Base-by-base conservation (phyloP, 2,113 vertebrate genomes). In the Percopsis transmontana region DNA sequence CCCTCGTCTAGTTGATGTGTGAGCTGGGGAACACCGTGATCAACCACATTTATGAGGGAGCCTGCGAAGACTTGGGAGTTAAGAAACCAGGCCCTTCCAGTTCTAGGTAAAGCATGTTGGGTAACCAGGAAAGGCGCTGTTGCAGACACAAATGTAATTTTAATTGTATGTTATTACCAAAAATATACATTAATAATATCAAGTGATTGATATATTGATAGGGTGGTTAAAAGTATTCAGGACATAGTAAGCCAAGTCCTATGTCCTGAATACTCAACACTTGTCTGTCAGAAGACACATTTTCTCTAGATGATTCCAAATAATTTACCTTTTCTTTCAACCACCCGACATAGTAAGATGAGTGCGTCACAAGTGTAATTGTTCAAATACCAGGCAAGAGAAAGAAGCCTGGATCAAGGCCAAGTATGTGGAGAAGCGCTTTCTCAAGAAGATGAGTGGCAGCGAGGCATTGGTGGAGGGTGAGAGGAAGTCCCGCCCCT, bases 361-460 rank as follows among this genome's bases (percentile, higher is more conserved):
- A 33, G 27, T 33, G 27, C 8, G 5, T 33, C 27, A 33, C 2
- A 33, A 33, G 27, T 33, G 27, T 7, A 33, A 33, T 6, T 33
- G 27, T 33, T 33, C 27, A 33, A 5, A 59, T 16, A 68, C 2
- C 77, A 99, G 97, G 81, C 96, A 96, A 77, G 96, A 98, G 88
- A 99, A 94, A 66, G 97, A 99, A 74, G 87, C 94, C 12, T 99
- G 96, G 91, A 98, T 99, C 85, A 95, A 91, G 92, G 94, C 95
- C 12, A 99, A 99, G 75, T 99, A 99, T 0, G 97, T 99, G 85
- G 97, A 98, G 80, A 95, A 86, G 91, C 93, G 90, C 91, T 98
- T 94, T 70, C 79, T 93, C 48, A 92, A 91, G 76, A 93, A 93
- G 83, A 88, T 91, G 61, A 90, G 89, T 38, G 77, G 88, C 56